Evolutionary conservation across 2,113 vertebrate genomes (phyloP).

Genomic region (Tichodroma muraria): DNA sequence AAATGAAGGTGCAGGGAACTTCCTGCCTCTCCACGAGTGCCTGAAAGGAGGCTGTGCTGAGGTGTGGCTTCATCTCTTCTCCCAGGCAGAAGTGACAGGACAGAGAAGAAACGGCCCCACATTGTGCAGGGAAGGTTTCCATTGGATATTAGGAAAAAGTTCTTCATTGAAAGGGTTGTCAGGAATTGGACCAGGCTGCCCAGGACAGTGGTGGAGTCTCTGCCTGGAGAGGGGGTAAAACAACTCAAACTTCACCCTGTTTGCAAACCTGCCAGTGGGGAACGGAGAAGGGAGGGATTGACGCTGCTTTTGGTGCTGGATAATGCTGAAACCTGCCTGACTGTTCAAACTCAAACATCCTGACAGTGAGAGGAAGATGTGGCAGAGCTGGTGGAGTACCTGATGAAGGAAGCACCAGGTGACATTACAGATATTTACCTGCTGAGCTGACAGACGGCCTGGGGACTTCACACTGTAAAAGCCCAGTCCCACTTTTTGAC

Average conservation of each 20-base stretch:
- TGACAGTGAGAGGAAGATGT: neutral
- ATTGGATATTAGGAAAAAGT: neutral
- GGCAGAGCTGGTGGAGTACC: neutral
- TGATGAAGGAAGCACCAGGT: neutral
- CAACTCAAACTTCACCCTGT: neutral
- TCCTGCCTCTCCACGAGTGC: neutral
- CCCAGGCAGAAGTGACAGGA: neutral
- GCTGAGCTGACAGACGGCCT: neutral
- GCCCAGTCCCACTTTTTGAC: neutral
- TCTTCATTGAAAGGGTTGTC: neutral
- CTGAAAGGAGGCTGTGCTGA: neutral
- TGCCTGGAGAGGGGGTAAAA: neutral
- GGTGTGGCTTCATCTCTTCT: neutral
- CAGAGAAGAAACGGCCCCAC: neutral
- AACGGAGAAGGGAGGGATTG: too few relatives aligned
- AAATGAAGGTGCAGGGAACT: neutral
- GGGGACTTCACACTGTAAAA: fast-evolving
- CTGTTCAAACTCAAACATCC: neutral
- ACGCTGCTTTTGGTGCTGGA: neutral
- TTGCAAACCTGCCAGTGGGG: neutral
- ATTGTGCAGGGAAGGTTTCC: neutral
- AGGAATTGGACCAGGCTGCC: neutral
- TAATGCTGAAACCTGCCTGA: neutral
- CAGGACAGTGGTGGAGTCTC: neutral
- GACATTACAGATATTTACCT: neutral